phyloP scores from a whole-genome alignment of 2,888 invertebrate genomes.

The Hermodice carunculata region DNA sequence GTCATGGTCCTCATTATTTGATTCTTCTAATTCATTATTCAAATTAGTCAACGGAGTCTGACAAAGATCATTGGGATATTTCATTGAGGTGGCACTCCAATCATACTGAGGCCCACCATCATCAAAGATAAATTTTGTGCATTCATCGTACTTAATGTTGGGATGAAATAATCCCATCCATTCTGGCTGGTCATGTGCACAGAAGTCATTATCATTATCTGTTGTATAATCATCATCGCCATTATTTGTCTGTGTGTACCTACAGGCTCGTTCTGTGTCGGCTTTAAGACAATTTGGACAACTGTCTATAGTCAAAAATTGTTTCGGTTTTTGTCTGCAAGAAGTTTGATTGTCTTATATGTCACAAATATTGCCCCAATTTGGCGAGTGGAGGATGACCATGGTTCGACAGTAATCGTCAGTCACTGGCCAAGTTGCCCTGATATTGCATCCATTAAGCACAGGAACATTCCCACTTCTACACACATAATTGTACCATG shows the following conservation, averaged over 20 bases:
- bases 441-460: no score
- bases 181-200: conserved; percentile 34
- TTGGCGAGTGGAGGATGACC: conserved; percentile 39
- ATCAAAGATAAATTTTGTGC: conserved; percentile 32
- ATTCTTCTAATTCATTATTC: not conserved
- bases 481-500: no score
- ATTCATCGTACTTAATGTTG: not conserved
- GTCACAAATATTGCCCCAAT: conserved; percentile 37
- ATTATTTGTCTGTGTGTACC: no score
- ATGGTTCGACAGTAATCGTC: conserved; percentile 37
- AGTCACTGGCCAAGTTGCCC: conserved; percentile 35
- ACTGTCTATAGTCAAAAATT: conserved; percentile 37
- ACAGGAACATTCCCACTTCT: no score
- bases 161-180: conserved; percentile 39
- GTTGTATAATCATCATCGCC: not conserved
- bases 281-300: conserved; percentile 31
- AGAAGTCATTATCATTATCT: not conserved
- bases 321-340: conserved; percentile 29
- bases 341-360: conserved; percentile 27
- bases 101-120: conserved; percentile 41
- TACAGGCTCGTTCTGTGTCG: conserved; percentile 9
- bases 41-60: conserved; percentile 20
- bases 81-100: conserved; percentile 9
- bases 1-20: not conserved
- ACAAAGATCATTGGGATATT: conserved; percentile 27